These are phyloP conservation scores for Falcunculus frontatus DNA, from an alignment of 2,113 vertebrate species.

Conservation along the genomic window DNA sequence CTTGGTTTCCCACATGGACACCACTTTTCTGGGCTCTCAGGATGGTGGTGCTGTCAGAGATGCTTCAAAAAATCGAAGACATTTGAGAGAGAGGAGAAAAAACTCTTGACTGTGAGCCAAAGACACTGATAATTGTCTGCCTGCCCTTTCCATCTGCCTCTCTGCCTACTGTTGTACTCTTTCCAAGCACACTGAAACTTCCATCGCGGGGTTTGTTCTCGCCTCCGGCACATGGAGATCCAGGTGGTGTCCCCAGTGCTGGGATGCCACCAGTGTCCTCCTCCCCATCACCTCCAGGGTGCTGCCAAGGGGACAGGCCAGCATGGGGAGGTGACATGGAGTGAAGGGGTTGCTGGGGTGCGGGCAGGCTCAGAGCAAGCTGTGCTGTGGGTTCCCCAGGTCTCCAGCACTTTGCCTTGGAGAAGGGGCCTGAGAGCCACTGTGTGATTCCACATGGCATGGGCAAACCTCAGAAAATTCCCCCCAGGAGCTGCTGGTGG, in stretches of 20 bases:
- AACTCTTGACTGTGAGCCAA: background rate
- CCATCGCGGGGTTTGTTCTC: background rate
- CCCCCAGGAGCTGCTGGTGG: background rate
- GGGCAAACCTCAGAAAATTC: background rate
- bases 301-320: background rate
- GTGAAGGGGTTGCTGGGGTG: accelerated
- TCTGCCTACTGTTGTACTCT: background rate
- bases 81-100: background rate
- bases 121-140: slow-evolving; percentile 10
- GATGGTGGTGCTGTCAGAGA: background rate
- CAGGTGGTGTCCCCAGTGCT: background rate
- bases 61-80: background rate
- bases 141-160: slow-evolving; percentile 40
- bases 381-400: background rate
- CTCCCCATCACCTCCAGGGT: background rate
- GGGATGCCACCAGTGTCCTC: background rate
- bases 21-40: background rate
- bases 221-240: accelerated
- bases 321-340: accelerated
- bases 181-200: background rate
- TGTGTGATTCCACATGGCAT: background rate
- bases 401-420: background rate
- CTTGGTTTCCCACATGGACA: background rate
- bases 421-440: background rate
- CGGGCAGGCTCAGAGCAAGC: background rate